Evolutionary conservation across 2,797 vertebrate genomes (phyloP).

Genomic region (Anguilla obscura): DNA sequence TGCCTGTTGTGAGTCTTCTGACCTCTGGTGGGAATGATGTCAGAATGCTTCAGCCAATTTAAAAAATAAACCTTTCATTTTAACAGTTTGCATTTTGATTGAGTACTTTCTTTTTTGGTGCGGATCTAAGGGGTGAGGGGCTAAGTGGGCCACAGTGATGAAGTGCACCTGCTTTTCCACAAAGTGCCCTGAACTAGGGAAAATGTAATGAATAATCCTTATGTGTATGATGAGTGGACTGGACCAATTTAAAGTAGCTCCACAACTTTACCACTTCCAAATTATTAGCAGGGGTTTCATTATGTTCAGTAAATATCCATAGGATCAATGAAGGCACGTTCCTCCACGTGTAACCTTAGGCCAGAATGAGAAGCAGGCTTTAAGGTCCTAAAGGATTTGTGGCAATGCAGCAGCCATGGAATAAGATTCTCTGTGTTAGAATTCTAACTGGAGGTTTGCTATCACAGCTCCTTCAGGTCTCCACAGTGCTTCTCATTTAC

Average conservation of each 20-base stretch:
- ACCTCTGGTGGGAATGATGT: not conserved
- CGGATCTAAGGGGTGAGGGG: not conserved
- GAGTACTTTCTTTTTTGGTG: not conserved
- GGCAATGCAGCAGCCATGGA: constrained; percentile 17
- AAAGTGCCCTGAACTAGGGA: not conserved
- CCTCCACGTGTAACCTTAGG: constrained; percentile 23
- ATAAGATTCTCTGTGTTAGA: constrained; percentile 21
- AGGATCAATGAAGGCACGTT: constrained; percentile 23
- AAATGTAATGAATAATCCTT: constrained; percentile 4
- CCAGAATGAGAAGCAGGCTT: constrained; percentile 26
- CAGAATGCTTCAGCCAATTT: not conserved
- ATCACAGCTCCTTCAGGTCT: not conserved
- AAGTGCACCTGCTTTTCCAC: constrained; percentile 2
- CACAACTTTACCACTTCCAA: not conserved
- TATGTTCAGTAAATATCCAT: constrained; percentile 13
- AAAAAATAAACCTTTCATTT: not conserved
- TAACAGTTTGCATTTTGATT: not conserved
- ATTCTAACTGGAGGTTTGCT: constrained; percentile 8
- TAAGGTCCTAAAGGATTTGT: constrained; percentile 10
- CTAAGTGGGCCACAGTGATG: not conserved
- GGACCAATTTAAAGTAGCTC: constrained; percentile 9
- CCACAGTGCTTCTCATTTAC: constrained; percentile 1
- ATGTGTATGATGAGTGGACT: not conserved
- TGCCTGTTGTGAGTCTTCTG: not conserved
- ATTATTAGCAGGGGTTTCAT: not conserved